These are phyloP conservation scores for Montipora sp. DNA, from an alignment of 64 coral and sea anemone genomes.

Conservation along the genomic window DNA sequence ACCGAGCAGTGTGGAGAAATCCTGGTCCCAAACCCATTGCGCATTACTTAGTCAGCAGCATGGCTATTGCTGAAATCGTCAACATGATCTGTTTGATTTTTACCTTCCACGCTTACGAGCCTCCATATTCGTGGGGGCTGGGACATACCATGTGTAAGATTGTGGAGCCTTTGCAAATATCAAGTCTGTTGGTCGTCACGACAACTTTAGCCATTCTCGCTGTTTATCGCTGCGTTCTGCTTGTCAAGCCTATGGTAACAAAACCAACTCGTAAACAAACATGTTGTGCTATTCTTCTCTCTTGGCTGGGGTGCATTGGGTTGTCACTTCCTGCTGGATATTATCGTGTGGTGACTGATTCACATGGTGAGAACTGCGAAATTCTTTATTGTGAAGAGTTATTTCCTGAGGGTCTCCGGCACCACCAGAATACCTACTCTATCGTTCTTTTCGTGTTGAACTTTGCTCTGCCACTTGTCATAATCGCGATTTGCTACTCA, in stretches of 20 bases:
- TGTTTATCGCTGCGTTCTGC: slow-evolving; percentile 71
- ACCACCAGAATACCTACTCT: slow-evolving; percentile 24
- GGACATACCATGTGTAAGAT: slow-evolving; percentile 79
- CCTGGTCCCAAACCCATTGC: slow-evolving; percentile 50
- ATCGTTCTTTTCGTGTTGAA: slow-evolving; percentile 60
- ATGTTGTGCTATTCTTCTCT: slow-evolving; percentile 28
- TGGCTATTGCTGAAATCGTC: slow-evolving; percentile 79
- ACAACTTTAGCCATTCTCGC: slow-evolving; percentile 79
- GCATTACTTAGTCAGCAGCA: slow-evolving; percentile 73
- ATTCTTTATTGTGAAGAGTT: slow-evolving; percentile 21
- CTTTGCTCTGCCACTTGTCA: slow-evolving; percentile 66
- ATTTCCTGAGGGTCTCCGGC: slow-evolving; percentile 26
- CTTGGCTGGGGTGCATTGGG: slow-evolving; percentile 59
- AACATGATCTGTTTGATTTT: slow-evolving; percentile 54
- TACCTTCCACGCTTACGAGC: slow-evolving; percentile 55
- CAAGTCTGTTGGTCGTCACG: slow-evolving; percentile 67
- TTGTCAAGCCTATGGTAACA: slow-evolving; percentile 44
- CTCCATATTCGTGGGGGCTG: slow-evolving; percentile 66
- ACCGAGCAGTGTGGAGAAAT: slow-evolving; percentile 40
- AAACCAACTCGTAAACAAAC: slow-evolving; percentile 47
- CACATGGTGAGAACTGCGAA: slow-evolving; percentile 22
- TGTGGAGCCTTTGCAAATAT: slow-evolving; percentile 43
- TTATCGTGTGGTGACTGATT: slow-evolving; percentile 37
- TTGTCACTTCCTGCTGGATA: slow-evolving; percentile 39
- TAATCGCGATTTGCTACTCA: slow-evolving; percentile 69